Base-by-base conservation (phyloP, 2,888 invertebrate genomes). In the Acanthococcus lagerstroemiae region DNA sequence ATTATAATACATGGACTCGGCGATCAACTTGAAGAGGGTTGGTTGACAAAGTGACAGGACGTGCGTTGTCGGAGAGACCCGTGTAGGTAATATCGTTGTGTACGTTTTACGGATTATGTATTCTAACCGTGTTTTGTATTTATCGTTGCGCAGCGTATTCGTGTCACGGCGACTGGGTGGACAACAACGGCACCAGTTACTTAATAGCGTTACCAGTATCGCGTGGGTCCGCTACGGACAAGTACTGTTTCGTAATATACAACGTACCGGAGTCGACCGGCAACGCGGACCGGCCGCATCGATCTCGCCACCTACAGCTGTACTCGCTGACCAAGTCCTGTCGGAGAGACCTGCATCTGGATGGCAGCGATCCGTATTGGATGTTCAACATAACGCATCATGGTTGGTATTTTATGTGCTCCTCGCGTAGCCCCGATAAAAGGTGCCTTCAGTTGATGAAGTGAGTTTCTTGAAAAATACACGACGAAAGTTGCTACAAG, bases 121-220 rank as follows among this genome's bases (percentile, higher is more conserved):
- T 22, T 65, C 15, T 4, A 21, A 7, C n/a, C 12, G n/a, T 30
- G 26, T 48, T 66, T 58, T 67, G 50, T 65, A 65, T 67, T 19
- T 26, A 65, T 71, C 54, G 22, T 73, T 68, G 73, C 75, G 1
- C 78, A 85, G 86, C 82, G 55, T 87, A 85, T 76, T 82, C 82
- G 0, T 88, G 88, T 74, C 85, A 86, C 74, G 88, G 87, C 55
- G 83, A 83, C 73, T 88, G 88, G 87, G 66, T 69, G 15, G 70
- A 71, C 65, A 83, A 83, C 69, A 81, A 82, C 52, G 79, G 79
- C 24, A 79, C 81, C 9, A 82, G 84, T 70, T 86, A 81, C 76
- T 80, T 87, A 71, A 83, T 88, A 69, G 84, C 86, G n/a, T 84
- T 85, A 4, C 82, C 82, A 0, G 82, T 87, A 69, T 84, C 85